Evolutionary conservation across 1,140 invertebrate species (phyloP), one percentile per base, ranked within the genome.

Genomic region (Hyles euphorbiae): DNA sequence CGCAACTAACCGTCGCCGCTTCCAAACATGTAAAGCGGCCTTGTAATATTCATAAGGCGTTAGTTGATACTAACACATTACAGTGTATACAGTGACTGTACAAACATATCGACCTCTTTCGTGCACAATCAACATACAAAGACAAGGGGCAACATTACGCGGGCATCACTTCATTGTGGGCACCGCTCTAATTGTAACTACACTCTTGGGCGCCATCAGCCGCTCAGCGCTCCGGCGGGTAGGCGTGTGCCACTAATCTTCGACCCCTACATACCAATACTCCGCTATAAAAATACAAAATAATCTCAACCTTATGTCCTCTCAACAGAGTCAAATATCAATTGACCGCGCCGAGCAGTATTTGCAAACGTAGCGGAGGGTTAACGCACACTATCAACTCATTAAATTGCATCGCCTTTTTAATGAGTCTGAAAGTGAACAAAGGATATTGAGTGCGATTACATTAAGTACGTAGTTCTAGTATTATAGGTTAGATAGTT

Each of bases 331-430:
- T 58, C 54, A 50, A 64, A 65, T 67, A 71, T 84, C 51, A 44
- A 57, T 56, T 56, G 63, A 5, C n/a, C 2, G 34, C 5, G 40
- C 33, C 33, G 48, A 53, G 33, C 60, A 53, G 71, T 84, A 84
- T 88, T 81, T 78, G 82, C 81, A 79, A 85, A 87, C 81, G 77
- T 78, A 79, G 84, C 77, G 78, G 72, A 60, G 83, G 83, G 81
- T 78, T 80, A 86, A 88, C 83, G 80, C 86, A 88, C 86, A 88
- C 86, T 88, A 88, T 88, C 86, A 87, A 83, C 80, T 87, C 82
- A 87, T 88, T 88, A 88, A 88, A 88, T 88, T 88, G 86, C 86
- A 88, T 88, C 83, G 83, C 83, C 83, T 88, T 87, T 88, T 88
- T 87, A 88, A 88, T 88, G 83, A 87, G 86, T 87, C 86, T 88